Conservation (phyloP, 2,797 vertebrate species). For the Strix occidentalis region DNA sequence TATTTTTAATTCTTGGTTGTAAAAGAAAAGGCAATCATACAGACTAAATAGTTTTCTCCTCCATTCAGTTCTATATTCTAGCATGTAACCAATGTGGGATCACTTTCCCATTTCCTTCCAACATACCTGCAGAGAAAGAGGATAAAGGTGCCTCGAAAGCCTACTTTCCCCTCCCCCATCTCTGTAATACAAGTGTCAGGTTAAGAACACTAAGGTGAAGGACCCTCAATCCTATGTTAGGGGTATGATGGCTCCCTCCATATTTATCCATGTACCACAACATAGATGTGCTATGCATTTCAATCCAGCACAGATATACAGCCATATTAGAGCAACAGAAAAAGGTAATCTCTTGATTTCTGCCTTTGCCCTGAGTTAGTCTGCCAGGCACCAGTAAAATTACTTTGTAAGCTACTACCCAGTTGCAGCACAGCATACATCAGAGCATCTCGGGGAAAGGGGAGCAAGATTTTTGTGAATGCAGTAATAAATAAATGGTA, state of each 20-base stretch:
- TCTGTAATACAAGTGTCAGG: background rate
- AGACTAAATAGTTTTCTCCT: background rate
- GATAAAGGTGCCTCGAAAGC: background rate
- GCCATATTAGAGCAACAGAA: background rate
- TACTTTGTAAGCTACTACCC: background rate
- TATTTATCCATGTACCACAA: background rate
- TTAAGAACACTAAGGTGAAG: background rate
- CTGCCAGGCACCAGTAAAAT: background rate
- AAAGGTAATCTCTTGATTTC: background rate
- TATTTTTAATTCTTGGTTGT: background rate
- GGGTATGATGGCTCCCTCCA: background rate
- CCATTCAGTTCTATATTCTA: background rate
- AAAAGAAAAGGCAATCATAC: background rate
- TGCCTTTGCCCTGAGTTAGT: background rate
- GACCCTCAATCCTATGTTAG: background rate
- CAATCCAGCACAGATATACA: background rate
- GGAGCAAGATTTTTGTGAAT: background rate
- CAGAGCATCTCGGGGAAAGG: background rate
- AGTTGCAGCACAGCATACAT: background rate
- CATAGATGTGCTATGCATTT: background rate
- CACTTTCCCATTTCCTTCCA: background rate
- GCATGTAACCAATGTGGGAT: background rate
- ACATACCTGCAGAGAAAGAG: background rate
- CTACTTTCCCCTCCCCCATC: background rate
- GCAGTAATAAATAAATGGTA: background rate